These are phyloP conservation scores for Thoracochromis brauschi DNA, from an alignment of 2,113 vertebrate species.

Conservation along the genomic window DNA sequence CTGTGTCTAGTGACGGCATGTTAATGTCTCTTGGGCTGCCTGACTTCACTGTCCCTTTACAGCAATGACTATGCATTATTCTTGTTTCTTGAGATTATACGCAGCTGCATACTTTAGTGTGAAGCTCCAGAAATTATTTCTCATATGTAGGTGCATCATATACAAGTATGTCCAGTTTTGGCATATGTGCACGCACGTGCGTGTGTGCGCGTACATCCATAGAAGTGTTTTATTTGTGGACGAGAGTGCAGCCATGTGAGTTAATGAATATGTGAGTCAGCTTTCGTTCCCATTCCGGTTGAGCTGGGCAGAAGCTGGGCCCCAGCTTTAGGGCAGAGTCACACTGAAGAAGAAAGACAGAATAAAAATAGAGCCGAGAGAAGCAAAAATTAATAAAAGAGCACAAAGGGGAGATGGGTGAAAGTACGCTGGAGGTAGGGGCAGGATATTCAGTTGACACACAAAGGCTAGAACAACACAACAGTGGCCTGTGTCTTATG, in stretches of 20 bases:
- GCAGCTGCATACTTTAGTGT: background rate
- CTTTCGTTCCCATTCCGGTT: constrained; percentile 52
- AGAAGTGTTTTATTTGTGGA: constrained; percentile 41
- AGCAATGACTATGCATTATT: background rate
- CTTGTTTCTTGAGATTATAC: background rate
- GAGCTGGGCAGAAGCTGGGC: constrained; percentile 43
- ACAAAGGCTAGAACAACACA: background rate
- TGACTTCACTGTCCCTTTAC: background rate
- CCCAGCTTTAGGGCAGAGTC: constrained; percentile 48
- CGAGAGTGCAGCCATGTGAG: constrained; percentile 55
- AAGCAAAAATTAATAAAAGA: background rate
- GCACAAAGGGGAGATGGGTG: background rate
- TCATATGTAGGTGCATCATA: background rate
- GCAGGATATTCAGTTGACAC: background rate
- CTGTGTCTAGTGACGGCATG: constrained; percentile 12
- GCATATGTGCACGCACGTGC: background rate
- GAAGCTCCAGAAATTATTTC: background rate
- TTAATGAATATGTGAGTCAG: constrained; percentile 63
- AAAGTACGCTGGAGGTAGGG: constrained; percentile 3
- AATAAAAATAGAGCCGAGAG: background rate
- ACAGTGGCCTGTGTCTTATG: constrained; percentile 1
- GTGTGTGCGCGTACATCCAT: background rate
- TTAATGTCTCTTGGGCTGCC: background rate
- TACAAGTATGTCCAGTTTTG: background rate
- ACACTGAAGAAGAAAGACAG: background rate